Evolutionary conservation across 1,140 invertebrate genomes (phyloP).

Genomic region (Rhizoglyphus robini): DNA sequence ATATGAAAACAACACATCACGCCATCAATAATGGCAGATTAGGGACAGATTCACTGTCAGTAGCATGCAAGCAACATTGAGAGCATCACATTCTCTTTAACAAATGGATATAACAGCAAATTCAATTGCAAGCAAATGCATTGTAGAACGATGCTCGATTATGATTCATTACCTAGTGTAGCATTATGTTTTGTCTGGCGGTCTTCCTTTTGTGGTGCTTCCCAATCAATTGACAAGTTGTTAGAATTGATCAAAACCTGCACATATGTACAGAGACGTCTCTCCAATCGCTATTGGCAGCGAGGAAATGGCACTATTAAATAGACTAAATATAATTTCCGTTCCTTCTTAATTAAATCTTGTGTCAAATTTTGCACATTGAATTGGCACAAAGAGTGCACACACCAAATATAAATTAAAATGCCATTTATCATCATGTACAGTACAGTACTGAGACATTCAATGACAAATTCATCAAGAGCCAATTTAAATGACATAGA

Average conservation of each 20-base stretch:
- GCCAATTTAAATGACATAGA: too few species aligned
- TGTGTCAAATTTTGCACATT: not conserved
- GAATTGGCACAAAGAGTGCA: not conserved
- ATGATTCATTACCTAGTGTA: conserved; percentile 8
- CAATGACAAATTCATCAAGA: not conserved
- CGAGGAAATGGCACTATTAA: conserved; percentile 3
- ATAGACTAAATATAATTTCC: conserved; percentile 7
- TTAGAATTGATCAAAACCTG: too few species aligned
- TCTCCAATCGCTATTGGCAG: too few species aligned
- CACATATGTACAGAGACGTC: too few species aligned
- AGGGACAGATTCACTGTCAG: too few species aligned
- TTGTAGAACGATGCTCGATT: too few species aligned
- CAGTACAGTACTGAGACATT: not conserved
- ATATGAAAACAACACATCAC: too few species aligned
- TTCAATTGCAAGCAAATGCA: too few species aligned
- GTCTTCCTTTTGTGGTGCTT: not conserved
- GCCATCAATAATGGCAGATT: too few species aligned
- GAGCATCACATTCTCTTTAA: too few species aligned
- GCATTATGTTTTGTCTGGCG: not conserved
- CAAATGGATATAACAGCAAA: too few species aligned
- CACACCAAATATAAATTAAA: not conserved
- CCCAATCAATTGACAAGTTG: not conserved
- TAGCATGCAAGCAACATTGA: too few species aligned
- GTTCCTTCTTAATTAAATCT: conserved; percentile 2
- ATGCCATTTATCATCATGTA: not conserved